Percentiles rank a stretch among this genome's conserved stretches.
phyloP scores from a whole-genome alignment of 2,113 vertebrate species.

The Oryzias celebensis region DNA sequence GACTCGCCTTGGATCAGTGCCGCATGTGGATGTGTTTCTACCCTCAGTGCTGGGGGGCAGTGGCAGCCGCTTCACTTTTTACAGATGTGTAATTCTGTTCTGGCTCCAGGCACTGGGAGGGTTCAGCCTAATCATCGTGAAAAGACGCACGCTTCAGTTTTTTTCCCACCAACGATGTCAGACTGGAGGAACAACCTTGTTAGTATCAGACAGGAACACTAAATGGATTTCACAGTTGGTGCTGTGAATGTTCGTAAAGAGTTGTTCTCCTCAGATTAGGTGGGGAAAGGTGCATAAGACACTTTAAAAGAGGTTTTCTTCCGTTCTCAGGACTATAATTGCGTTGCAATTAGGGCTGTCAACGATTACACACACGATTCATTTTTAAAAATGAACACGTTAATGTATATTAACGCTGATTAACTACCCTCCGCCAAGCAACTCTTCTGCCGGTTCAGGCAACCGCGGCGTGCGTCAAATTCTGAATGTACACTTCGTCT shows the following conservation, averaged over 20 bases:
- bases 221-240: conserved; percentile 14
- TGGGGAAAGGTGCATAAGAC: no score
- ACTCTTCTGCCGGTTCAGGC: no score
- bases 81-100: conserved; percentile 51
- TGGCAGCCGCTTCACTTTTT: conserved; percentile 57
- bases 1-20: conserved; percentile 55
- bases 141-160: conserved; percentile 53
- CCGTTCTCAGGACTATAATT: no score
- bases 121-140: conserved; percentile 45
- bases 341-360: no score
- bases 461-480: no score
- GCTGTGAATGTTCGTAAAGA: background rate
- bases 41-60: conserved; percentile 40
- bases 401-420: no score
- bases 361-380: no score
- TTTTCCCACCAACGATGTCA: conserved; percentile 45
- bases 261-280: no score
- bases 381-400: no score
- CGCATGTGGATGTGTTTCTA: conserved; percentile 47
- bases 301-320: no score
- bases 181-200: conserved; percentile 13
- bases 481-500: no score
- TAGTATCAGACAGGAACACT: conserved; percentile 11
- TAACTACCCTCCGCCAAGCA: no score
- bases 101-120: conserved; percentile 54